Conservation (phyloP, 2,113 vertebrate species). For the Pseudonaja textilis region DNA sequence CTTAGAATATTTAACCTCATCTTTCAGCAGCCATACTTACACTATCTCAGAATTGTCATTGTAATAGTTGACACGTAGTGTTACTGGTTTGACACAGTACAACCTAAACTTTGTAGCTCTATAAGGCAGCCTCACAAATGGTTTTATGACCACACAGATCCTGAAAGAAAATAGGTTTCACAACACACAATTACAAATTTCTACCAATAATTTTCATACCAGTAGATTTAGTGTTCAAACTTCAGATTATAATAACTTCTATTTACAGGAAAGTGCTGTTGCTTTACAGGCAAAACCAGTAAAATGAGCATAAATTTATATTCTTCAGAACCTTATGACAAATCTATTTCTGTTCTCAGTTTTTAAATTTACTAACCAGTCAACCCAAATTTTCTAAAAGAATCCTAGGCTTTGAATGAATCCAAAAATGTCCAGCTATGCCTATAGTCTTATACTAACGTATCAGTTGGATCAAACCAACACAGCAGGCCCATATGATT, state of each 20-base stretch:
- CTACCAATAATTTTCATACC: background rate
- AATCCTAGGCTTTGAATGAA: background rate
- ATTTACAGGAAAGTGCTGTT: background rate
- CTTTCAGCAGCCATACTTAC: conserved; percentile 69
- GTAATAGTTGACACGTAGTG: conserved; percentile 71
- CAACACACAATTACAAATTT: background rate
- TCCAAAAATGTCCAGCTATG: background rate
- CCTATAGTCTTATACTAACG: background rate
- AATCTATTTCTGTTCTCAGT: background rate
- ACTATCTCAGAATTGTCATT: conserved; percentile 72
- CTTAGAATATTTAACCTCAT: background rate
- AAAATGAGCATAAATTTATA: background rate
- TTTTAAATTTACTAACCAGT: background rate
- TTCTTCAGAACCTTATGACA: background rate
- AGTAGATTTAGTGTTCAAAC: background rate
- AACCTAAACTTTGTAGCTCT: conserved; percentile 82
- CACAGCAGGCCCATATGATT: background rate
- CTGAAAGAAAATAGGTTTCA: conserved; percentile 49
- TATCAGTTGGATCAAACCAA: background rate
- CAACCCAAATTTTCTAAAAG: background rate
- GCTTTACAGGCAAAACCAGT: background rate
- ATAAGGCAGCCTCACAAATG: conserved; percentile 81
- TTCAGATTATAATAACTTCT: background rate
- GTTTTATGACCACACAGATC: conserved; percentile 68
- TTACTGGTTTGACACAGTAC: conserved; percentile 77